Conservation (phyloP, 64 coral and sea anemone species). For the Hydrozoanthus tunicans region DNA sequence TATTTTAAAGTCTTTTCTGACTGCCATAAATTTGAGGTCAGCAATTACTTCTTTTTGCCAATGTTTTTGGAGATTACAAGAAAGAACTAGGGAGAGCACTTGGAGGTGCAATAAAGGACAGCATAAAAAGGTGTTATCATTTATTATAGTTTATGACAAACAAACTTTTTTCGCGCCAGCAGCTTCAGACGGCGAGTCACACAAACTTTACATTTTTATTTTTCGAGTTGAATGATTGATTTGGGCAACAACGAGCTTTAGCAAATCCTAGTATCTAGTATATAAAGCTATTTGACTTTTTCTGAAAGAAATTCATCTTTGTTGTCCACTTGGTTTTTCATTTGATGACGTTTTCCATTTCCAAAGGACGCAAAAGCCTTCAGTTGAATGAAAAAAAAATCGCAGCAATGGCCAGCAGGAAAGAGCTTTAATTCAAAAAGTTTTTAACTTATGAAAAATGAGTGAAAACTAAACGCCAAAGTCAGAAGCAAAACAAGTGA, state of each 20-base stretch:
- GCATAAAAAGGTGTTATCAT: too few species aligned
- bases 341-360: constrained; percentile 46
- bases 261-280: constrained; percentile 43
- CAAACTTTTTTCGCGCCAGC: too few species aligned
- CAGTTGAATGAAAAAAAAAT: too few species aligned
- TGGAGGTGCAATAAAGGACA: too few species aligned
- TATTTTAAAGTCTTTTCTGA: too few species aligned
- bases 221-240: constrained; percentile 30
- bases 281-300: constrained; percentile 43
- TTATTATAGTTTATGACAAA: too few species aligned
- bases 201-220: neutral
- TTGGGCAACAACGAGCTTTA: neutral
- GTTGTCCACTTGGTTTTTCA: constrained; percentile 44
- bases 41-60: too few species aligned
- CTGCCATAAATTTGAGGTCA: too few species aligned
- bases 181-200: too few species aligned
- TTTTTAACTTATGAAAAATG: neutral
- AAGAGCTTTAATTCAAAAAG: neutral
- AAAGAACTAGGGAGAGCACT: too few species aligned
- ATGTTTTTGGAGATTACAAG: too few species aligned
- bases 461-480: constrained; percentile 8
- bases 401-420: neutral
- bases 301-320: constrained; percentile 46
- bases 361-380: constrained; percentile 23
- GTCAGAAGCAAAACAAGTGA: neutral